Conservation (phyloP, 1,140 invertebrate genomes). For the Agrypnia vestita region DNA sequence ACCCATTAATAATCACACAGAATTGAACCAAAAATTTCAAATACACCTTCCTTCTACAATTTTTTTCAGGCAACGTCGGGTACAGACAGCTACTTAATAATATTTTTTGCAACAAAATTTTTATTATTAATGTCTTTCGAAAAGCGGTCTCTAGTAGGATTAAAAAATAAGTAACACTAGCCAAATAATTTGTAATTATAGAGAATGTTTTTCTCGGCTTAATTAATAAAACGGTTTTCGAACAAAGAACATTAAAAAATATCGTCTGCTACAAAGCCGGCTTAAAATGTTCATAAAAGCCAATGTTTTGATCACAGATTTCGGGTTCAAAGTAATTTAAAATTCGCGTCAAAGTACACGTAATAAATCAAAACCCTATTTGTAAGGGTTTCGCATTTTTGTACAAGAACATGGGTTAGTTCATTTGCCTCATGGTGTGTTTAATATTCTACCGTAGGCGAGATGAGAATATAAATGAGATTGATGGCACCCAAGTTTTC, state of each 20-base stretch:
- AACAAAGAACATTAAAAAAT: not conserved
- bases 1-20: no score
- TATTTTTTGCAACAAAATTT: no score
- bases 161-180: no score
- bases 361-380: constrained; percentile 32
- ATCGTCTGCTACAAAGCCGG: not conserved
- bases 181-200: no score
- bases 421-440: constrained; percentile 42
- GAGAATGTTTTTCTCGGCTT: not conserved
- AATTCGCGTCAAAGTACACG: constrained; percentile 19
- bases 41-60: no score
- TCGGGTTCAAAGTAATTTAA: constrained; percentile 3
- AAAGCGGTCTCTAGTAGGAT: no score
- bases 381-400: constrained; percentile 30
- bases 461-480: constrained; percentile 45
- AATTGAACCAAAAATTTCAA: no score
- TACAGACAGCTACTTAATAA: no score
- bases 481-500: constrained; percentile 37
- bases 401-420: constrained; percentile 33
- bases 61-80: no score
- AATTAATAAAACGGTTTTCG: no score
- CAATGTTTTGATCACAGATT: constrained; percentile 15
- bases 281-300: not conserved
- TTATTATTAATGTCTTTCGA: no score
- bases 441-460: constrained; percentile 36